A percentile compares a stretch with the other conserved stretches of the same genome.
phyloP scores from a whole-genome alignment of 2,113 vertebrate species.

The Delphinus delphis region DNA sequence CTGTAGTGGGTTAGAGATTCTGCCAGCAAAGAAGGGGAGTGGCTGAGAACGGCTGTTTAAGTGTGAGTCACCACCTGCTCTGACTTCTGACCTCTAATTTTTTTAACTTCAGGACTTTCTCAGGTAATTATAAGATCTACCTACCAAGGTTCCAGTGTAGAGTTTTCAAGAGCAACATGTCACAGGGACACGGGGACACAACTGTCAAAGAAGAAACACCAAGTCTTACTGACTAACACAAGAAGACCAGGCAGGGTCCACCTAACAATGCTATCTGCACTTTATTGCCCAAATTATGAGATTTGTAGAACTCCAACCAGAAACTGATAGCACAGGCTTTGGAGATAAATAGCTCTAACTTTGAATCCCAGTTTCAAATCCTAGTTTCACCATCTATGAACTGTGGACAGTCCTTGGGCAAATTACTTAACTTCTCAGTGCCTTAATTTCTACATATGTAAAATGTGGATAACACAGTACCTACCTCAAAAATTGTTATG shows the following conservation, averaged over 20 bases:
- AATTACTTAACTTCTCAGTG: background rate
- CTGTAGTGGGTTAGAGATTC: background rate
- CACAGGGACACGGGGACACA: background rate
- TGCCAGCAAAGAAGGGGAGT: background rate
- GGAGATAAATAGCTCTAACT: background rate
- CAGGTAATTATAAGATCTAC: conserved; percentile 5
- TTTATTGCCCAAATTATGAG: background rate
- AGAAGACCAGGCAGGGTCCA: background rate
- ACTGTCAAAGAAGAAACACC: background rate
- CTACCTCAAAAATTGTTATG: background rate
- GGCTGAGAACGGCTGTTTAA: background rate
- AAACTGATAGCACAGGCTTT: background rate
- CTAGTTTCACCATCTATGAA: background rate
- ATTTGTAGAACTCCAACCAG: background rate
- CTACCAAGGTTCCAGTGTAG: background rate
- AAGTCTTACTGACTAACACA: background rate
- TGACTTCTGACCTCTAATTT: background rate
- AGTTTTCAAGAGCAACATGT: background rate
- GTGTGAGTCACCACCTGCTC: background rate
- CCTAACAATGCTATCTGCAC: background rate
- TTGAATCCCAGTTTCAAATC: background rate
- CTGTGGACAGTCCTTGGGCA: background rate
- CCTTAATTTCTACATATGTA: background rate
- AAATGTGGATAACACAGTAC: background rate
- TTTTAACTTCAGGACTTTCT: background rate